A percentile compares a stretch with the other conserved stretches of the same genome.
Conservation (phyloP, 2,113 vertebrate species). For the Laterallus jamaicensis region DNA sequence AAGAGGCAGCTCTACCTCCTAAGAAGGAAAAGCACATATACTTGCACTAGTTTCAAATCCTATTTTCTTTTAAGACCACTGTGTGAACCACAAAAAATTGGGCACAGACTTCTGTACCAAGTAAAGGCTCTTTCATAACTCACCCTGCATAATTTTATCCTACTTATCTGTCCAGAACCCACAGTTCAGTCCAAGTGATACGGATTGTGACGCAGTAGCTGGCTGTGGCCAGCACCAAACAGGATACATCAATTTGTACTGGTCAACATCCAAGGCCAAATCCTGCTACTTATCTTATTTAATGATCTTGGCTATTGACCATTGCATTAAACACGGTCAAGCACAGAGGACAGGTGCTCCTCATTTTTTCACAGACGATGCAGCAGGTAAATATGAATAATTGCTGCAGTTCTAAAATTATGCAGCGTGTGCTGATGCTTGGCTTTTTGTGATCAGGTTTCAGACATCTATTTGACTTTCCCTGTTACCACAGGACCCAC, state of each 20-base stretch:
- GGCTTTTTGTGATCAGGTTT: background rate
- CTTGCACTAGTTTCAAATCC: background rate
- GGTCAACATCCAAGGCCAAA: background rate
- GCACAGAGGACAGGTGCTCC: background rate
- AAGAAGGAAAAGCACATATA: background rate
- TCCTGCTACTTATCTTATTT: background rate
- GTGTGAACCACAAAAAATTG: background rate
- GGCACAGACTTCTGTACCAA: background rate
- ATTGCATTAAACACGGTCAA: background rate
- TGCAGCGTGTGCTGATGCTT: background rate
- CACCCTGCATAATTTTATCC: background rate
- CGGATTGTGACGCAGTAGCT: background rate
- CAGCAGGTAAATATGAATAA: background rate
- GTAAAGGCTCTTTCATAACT: background rate
- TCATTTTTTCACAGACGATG: background rate
- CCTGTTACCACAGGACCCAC: background rate
- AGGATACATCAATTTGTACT: constrained; percentile 26
- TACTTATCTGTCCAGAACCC: background rate
- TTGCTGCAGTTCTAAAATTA: background rate
- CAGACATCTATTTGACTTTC: background rate
- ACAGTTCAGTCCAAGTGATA: background rate
- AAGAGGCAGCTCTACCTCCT: background rate
- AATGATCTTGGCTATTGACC: background rate
- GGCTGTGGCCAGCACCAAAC: background rate
- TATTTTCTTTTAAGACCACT: background rate